Evolutionary conservation across 2,797 vertebrate species (phyloP), one percentile per base, ranked within the genome.

Genomic region (Coranthus polyacanthus): DNA sequence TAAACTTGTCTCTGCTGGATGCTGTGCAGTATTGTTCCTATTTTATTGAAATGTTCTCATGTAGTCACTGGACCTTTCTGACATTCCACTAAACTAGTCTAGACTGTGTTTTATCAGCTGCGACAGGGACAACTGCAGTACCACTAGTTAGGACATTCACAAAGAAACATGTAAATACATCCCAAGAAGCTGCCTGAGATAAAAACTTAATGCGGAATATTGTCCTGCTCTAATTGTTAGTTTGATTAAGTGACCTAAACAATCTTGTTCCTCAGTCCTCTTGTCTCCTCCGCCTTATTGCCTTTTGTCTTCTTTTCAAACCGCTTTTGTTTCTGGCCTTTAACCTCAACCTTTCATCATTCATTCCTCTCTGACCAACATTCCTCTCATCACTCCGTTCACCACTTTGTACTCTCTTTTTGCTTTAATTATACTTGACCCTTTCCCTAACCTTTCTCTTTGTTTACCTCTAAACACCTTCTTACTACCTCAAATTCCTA

Each of bases 41-140:
- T 70, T 81, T 88, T 79, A 84, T 55, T 82, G 64, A 81, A 83
- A 81, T 38, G 38, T 74, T 85, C 67, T 75, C 67, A 84, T 79
- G 70, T 69, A 62, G 46, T 60, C 43, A 24, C 12, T 38, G 17
- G 9, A 34, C n/a, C 54, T 0, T 13, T 53, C 20, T 39, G 21
- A 22, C 2, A 38, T 29, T 76, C 24, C 26, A 50, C 12, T 38
- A 71, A 64, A 49, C 18, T 12, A 18, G 45, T 45, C 22, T 38
- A 67, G 52, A 70, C 53, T 37, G 16, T 16, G 18, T 54, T 62
- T 39, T 49, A 42, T 29, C 36, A 67, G 43, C 18, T n/a, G n/a
- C n/a, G n/a, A n/a, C n/a, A n/a, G n/a, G n/a, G n/a, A n/a, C n/a
- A n/a, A n/a, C n/a, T n/a, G n/a, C 20, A 62, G 22, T 3, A 17